Conservation (phyloP, 2,113 vertebrate genomes). For the Antechinus stuartii region DNA sequence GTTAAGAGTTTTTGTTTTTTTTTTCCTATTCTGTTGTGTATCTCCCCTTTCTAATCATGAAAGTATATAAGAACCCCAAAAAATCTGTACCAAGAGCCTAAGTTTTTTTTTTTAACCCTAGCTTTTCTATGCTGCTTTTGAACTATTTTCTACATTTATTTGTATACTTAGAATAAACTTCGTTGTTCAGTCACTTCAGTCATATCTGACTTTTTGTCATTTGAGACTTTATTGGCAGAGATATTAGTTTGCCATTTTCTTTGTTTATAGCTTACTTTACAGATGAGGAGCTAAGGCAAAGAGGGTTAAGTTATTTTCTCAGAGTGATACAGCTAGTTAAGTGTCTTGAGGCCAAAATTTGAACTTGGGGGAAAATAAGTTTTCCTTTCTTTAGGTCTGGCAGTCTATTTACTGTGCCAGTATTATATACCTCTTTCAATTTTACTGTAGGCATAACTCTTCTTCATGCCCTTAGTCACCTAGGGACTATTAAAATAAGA, state of each 20-base stretch:
- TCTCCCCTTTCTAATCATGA: neutral
- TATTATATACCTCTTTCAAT: neutral
- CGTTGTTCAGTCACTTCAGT: neutral
- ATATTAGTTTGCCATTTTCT: neutral
- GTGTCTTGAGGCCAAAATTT: neutral
- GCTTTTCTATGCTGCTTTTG: neutral
- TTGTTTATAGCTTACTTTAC: neutral
- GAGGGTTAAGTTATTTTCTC: neutral
- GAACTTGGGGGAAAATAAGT: neutral
- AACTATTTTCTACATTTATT: neutral
- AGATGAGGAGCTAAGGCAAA: neutral
- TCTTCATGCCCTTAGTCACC: neutral
- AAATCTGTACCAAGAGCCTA: neutral
- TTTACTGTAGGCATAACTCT: neutral
- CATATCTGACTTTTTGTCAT: neutral
- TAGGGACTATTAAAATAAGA: neutral
- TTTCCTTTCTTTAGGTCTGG: neutral
- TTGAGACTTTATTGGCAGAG: neutral
- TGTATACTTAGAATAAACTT: neutral
- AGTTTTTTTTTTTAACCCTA: neutral
- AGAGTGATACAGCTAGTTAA: neutral
- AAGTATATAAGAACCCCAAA: neutral
- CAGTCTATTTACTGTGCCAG: neutral
- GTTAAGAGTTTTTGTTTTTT: neutral
- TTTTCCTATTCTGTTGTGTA: neutral